Conservation (phyloP, 1,140 invertebrate genomes). For the Neodiprion lecontei region DNA sequence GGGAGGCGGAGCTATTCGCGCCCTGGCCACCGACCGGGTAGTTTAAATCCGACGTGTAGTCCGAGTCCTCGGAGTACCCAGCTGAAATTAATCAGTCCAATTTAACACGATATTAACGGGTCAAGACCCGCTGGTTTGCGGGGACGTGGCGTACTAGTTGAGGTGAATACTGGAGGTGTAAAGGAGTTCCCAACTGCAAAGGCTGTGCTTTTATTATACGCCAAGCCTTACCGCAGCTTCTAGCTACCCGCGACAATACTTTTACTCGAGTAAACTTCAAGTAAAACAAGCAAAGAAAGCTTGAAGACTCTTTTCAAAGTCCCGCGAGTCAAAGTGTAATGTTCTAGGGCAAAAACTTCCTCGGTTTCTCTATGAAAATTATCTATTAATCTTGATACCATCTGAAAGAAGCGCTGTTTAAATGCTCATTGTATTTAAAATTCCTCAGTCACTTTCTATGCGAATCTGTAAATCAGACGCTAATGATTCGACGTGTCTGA, state of each 20-base stretch:
- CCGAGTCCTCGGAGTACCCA: conserved; percentile 94
- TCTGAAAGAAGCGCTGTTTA: too few species aligned
- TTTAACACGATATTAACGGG: conserved; percentile 2
- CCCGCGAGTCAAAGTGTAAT: background rate
- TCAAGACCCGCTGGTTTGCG: background rate
- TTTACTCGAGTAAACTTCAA: conserved; percentile 24
- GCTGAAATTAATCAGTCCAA: conserved; percentile 68
- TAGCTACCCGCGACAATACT: background rate
- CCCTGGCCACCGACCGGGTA: conserved; percentile 86
- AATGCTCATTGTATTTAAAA: too few species aligned
- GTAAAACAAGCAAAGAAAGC: conserved; percentile 20
- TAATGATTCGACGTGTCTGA: too few species aligned
- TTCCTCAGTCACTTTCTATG: too few species aligned
- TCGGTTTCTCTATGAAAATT: background rate
- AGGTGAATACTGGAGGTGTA: background rate
- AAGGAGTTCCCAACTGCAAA: background rate
- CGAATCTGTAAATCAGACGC: too few species aligned
- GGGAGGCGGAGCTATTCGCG: conserved; percentile 85
- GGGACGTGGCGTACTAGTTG: background rate
- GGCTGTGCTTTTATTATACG: background rate
- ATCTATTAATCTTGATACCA: background rate
- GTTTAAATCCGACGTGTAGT: conserved; percentile 96
- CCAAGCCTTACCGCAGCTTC: background rate
- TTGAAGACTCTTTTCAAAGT: conserved; percentile 1
- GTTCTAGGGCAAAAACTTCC: background rate